These are phyloP conservation scores for Falco rusticolus DNA, from an alignment of 2,797 vertebrate species.

Conservation along the genomic window DNA sequence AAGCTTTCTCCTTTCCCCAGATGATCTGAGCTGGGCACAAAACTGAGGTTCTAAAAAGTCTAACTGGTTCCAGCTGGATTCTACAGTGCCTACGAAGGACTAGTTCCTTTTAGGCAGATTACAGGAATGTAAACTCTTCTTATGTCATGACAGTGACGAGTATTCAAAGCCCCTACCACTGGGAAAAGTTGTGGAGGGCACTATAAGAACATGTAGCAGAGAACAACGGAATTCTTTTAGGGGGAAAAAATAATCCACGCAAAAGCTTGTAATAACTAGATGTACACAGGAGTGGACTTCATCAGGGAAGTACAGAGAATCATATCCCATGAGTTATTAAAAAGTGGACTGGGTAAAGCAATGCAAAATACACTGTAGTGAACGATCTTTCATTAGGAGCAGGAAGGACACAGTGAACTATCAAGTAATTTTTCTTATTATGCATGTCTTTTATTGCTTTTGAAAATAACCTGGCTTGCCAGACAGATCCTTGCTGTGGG, in stretches of 20 bases:
- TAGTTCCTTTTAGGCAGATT: background rate
- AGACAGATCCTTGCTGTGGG: background rate
- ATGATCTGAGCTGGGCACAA: background rate
- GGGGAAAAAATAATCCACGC: background rate
- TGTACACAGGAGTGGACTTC: background rate
- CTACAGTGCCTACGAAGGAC: background rate
- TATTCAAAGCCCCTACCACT: background rate
- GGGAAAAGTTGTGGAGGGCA: background rate
- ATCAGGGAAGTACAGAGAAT: background rate
- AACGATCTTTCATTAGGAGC: background rate
- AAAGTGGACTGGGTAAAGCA: background rate
- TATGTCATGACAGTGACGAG: background rate
- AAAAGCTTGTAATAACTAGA: background rate
- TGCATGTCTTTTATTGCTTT: background rate
- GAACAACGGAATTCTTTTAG: background rate
- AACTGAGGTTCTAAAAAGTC: background rate
- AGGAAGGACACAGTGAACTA: background rate
- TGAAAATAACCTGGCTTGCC: slow-evolving; percentile 4
- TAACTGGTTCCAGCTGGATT: background rate
- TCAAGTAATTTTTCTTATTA: background rate
- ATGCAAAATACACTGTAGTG: background rate
- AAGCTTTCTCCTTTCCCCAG: background rate
- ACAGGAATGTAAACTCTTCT: background rate
- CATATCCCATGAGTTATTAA: background rate
- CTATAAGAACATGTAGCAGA: background rate